Percentiles rank a stretch among this genome's conserved stretches.
Conservation (phyloP, 2,113 vertebrate species). For the Pardalotus punctatus region DNA sequence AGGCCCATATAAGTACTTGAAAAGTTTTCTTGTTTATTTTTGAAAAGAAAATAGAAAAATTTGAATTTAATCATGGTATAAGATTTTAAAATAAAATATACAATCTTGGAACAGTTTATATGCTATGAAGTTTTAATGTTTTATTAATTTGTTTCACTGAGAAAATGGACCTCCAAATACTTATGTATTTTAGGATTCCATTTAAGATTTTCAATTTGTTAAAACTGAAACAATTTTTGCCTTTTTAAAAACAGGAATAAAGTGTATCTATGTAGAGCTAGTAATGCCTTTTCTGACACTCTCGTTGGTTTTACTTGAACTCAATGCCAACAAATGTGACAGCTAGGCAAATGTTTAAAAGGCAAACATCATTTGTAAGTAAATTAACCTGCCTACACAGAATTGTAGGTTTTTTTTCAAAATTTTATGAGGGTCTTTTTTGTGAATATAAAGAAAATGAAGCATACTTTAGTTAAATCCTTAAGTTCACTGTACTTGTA, state of each 20-base stretch:
- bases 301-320: not conserved
- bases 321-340: not conserved
- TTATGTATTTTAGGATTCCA: not conserved
- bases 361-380: not conserved
- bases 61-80: rapidly evolving
- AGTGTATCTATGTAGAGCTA: not conserved
- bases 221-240: not conserved
- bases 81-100: not conserved
- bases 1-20: not conserved
- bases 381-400: not conserved
- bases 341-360: not conserved
- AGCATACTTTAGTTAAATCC: not conserved
- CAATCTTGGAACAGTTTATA: not conserved
- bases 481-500: not conserved
- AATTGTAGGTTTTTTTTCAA: not conserved
- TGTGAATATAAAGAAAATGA: not conserved
- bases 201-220: not conserved
- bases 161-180: not conserved
- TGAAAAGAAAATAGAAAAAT: not conserved
- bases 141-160: not conserved
- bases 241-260: not conserved
- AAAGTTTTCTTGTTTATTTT: not conserved
- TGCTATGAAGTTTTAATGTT: not conserved
- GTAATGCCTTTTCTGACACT: not conserved
- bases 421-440: not conserved